phyloP scores from a whole-genome alignment of 1,140 invertebrate genomes.

The Bombus consobrinus region DNA sequence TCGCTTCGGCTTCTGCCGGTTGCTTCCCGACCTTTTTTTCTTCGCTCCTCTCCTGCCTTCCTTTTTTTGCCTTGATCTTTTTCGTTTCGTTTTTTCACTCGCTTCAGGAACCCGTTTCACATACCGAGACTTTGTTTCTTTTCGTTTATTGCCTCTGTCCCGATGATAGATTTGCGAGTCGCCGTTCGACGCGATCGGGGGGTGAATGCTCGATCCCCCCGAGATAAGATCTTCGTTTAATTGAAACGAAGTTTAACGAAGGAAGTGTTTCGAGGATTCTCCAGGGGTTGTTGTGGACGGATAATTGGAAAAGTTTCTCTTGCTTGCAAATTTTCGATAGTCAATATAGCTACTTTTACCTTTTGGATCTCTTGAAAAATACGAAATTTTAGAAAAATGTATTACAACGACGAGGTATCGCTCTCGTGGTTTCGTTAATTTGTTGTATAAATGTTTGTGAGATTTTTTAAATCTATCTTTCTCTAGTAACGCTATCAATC shows the following conservation, averaged over 20 bases:
- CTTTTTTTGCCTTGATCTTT: not conserved
- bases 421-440: too few relatives aligned
- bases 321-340: not conserved
- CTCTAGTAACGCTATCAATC: too few relatives aligned
- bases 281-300: not conserved
- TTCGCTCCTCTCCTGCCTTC: not conserved
- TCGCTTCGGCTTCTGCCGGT: not conserved
- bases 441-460: too few relatives aligned
- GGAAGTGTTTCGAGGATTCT: not conserved
- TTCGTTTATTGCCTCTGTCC: not conserved
- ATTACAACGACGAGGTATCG: too few relatives aligned
- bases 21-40: not conserved
- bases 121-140: not conserved
- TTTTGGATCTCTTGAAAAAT: too few relatives aligned
- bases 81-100: slow-evolving; percentile 13
- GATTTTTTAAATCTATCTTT: too few relatives aligned
- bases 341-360: too few relatives aligned
- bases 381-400: too few relatives aligned
- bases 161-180: slow-evolving; percentile 16
- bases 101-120: not conserved
- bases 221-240: not conserved
- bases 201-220: not conserved
- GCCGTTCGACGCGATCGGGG: not conserved
- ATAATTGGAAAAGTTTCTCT: not conserved
- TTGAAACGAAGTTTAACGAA: not conserved